A percentile compares a stretch with the other conserved stretches of the same genome.
These are phyloP conservation scores for Aproaerema taeniolella DNA, from an alignment of 2,888 invertebrate species.

Conservation along the genomic window DNA sequence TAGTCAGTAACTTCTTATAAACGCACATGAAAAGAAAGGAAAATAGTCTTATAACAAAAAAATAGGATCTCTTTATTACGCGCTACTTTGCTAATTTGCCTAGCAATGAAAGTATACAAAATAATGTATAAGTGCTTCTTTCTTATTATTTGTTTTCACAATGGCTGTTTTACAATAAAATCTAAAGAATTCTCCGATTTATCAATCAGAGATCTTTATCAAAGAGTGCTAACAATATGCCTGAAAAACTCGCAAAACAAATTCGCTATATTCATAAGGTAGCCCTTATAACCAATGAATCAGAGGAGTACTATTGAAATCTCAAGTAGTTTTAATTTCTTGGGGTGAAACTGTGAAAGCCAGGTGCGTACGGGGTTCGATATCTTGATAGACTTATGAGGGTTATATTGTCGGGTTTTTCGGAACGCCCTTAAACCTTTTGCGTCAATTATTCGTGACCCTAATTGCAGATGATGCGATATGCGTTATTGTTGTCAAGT, in stretches of 20 bases:
- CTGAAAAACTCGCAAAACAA: constrained; percentile 40
- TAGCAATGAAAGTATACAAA: no score
- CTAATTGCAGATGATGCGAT: constrained; percentile 76
- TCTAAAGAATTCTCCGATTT: no score
- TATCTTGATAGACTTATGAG: constrained; percentile 70
- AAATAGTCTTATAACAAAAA: no score
- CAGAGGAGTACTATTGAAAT: constrained; percentile 57
- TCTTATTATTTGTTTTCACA: no score
- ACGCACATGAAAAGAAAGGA: no score
- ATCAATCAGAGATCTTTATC: constrained; percentile 32
- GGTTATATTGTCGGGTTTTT: constrained; percentile 63
- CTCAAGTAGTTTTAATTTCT: constrained; percentile 45
- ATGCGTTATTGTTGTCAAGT: constrained; percentile 54
- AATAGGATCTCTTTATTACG: no score
- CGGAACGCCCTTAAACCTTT: constrained; percentile 63
- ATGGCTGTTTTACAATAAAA: no score
- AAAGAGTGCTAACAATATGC: constrained; percentile 26
- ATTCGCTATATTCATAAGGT: constrained; percentile 30
- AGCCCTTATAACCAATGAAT: constrained; percentile 42
- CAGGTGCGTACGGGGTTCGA: constrained; percentile 64
- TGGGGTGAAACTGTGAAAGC: constrained; percentile 41
- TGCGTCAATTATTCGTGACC: constrained; percentile 72
- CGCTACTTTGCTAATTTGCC: no score
- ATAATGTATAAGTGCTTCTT: no score
- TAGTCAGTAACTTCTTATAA: no score